Evolutionary conservation across 1,140 invertebrate genomes (phyloP), one percentile per base, ranked within the genome.

Genomic region (Proctacanthus coquilletti): DNA sequence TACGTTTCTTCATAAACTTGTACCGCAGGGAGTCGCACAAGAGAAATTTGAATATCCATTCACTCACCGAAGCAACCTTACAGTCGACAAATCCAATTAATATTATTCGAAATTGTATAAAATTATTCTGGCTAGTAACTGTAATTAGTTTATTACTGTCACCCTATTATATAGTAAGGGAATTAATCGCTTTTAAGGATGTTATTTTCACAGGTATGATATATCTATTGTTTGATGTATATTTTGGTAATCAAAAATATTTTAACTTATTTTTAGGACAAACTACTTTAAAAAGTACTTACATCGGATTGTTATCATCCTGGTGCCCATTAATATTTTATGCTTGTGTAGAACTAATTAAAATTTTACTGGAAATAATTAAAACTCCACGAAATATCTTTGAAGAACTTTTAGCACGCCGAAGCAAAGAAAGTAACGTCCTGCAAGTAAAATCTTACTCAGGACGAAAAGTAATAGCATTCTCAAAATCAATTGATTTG

Each of bases 381-480:
- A 63, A 56, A 27, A 71, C 71, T 0, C 73, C 75, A 0, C 61
- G 68, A 20, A 65, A 68, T 4, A 63, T 80, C 11, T 49, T 73
- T 2, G 66, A 77, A 15, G 74, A 75, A 41, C 45, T 77, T 0
- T 65, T 75, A 4, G 45, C 62, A 11, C 46, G 63, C 39, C 52
- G 62, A 15, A 55, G 56, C 5, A 46, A 57, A 21, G 52, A 65
- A 54, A 38, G 67, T 56, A 66, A 72, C 51, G 66, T 72, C 5
- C 51, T 82, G 5, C 73, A 81, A 49, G 77, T 72, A 8, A 69
- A 77, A 17, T 78, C 77, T 0, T 65, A 79, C 5, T 80, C 76
- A 38, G 82, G 81, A 5, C 65, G 81, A 40, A 84, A 85, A 62
- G 74, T 81, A 2, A 71, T 82, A 2, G 71, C 76, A 3, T 85